phyloP scores from a whole-genome alignment of 1,140 invertebrate species.

The Bombus ignitus region DNA sequence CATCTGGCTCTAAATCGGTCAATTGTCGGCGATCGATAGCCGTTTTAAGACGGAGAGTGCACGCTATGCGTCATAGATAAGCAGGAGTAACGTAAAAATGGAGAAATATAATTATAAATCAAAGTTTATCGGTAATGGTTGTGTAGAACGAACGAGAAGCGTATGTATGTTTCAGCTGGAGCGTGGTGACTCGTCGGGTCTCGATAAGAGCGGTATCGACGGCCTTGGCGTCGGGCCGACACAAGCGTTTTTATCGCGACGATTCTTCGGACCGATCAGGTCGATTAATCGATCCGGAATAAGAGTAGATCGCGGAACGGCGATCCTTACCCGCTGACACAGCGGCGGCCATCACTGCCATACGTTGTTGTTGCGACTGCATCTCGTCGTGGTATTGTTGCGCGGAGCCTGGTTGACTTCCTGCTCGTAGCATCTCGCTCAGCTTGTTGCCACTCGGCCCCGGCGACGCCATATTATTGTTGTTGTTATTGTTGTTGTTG shows the following conservation, averaged over 20 bases:
- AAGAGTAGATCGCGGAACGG: no score
- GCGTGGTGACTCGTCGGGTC: slow-evolving; percentile 1
- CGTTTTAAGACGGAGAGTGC: background rate
- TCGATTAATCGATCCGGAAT: slow-evolving; percentile 17
- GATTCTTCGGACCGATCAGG: background rate
- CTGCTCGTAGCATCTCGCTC: slow-evolving; percentile 86
- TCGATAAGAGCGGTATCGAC: slow-evolving; percentile 55
- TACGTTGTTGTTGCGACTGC: slow-evolving; percentile 88
- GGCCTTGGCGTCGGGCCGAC: slow-evolving; percentile 34
- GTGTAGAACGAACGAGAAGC: slow-evolving; percentile 82
- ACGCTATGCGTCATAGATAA: background rate
- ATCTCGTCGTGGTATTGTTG: slow-evolving; percentile 88
- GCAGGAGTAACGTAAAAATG: background rate
- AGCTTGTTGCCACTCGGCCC: slow-evolving; percentile 85
- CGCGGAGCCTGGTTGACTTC: slow-evolving; percentile 79
- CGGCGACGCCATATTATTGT: slow-evolving; percentile 85
- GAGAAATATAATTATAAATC: slow-evolving; percentile 59
- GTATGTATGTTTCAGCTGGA: slow-evolving; percentile 77
- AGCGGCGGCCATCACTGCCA: slow-evolving; percentile 89
- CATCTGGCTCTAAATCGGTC: background rate
- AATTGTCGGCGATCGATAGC: background rate
- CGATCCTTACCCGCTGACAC: slow-evolving; percentile 84
- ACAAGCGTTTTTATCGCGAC: background rate
- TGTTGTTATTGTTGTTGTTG: slow-evolving; percentile 87
- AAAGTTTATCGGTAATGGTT: slow-evolving; percentile 63